Conservation (phyloP, 2,888 invertebrate genomes). For the Seira musarum region DNA sequence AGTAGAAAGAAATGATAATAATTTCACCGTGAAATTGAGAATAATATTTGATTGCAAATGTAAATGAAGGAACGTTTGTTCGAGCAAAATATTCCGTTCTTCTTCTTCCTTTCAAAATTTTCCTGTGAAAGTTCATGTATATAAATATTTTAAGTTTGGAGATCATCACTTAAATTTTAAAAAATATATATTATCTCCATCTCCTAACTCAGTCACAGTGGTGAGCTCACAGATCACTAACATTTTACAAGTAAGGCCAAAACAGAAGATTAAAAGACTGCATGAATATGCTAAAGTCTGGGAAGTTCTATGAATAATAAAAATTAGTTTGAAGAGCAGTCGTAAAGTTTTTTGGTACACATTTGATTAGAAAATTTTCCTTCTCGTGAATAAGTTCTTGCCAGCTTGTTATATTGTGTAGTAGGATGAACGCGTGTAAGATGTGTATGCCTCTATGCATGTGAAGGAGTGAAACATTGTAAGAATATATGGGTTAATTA, state of each 20-base stretch:
- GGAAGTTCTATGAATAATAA: conserved; percentile 17
- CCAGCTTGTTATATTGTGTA: background rate
- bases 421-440: conserved; percentile 17
- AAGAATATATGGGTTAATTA: conserved; percentile 68
- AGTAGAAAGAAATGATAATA: conserved; percentile 67
- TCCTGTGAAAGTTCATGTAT: background rate
- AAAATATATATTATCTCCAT: conserved; percentile 24
- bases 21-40: conserved; percentile 36
- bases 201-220: conserved; percentile 30
- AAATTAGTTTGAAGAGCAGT: conserved; percentile 24
- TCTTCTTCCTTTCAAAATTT: background rate
- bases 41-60: conserved; percentile 33
- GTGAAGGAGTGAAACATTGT: conserved; percentile 1
- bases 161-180: conserved; percentile 42
- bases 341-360: background rate
- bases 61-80: conserved; percentile 33
- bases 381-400: conserved; percentile 28
- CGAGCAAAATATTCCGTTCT: background rate
- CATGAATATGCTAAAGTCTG: conserved; percentile 23
- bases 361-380: conserved; percentile 5
- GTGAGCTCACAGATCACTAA: conserved; percentile 46
- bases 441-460: conserved; percentile 14
- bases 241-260: conserved; percentile 24
- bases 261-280: background rate
- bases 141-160: conserved; percentile 26